Base-by-base conservation (phyloP, 2,888 invertebrate genomes). In the Balanococcus diminutus region DNA sequence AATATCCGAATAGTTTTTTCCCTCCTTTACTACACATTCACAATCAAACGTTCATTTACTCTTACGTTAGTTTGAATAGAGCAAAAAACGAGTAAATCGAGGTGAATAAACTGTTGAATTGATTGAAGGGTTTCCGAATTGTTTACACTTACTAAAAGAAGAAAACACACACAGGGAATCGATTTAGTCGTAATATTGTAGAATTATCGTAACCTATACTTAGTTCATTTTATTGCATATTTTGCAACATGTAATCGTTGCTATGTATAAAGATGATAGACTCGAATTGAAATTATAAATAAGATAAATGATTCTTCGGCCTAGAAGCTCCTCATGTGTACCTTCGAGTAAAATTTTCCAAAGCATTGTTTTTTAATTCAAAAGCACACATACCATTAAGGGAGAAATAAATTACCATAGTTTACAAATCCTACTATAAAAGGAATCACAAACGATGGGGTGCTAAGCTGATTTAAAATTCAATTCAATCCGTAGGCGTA, bases 401-500 rank as follows among this genome's bases (percentile, higher is more conserved):
- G 67, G 67, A 67, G 28, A 67, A 11, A 51, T 5, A n/a, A n/a
- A n/a, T n/a, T 46, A n/a, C 11, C 2, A 22, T 56, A 22, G 56
- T 1, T 56, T 19, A 22, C 9, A 56, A 67, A 31, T 28, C 28
- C 16, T 4, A 28, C 67, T 61, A 28, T 67, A 67, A 67, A 67
- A 28, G 67, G 67, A 67, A 67, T 67, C 14, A n/a, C n/a, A 19
- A 67, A 28, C 67, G 2, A 67, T 14, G 28, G 28, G 67, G 67
- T 67, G 67, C 67, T 67, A 28, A 31, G 11, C 46, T 79, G 19
- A 79, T 79, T 36, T 79, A 14, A 36, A 79, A 79, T 36, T 36
- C n/a, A 79, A 36, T 79, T 79, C 36, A 11, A 79, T 19, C 31
- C 19, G 36, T 79, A 79, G 75, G 75, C 75, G 75, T 79, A 32